Conservation (phyloP, 1,140 invertebrate species). For the Gonatopus flavifemur region DNA sequence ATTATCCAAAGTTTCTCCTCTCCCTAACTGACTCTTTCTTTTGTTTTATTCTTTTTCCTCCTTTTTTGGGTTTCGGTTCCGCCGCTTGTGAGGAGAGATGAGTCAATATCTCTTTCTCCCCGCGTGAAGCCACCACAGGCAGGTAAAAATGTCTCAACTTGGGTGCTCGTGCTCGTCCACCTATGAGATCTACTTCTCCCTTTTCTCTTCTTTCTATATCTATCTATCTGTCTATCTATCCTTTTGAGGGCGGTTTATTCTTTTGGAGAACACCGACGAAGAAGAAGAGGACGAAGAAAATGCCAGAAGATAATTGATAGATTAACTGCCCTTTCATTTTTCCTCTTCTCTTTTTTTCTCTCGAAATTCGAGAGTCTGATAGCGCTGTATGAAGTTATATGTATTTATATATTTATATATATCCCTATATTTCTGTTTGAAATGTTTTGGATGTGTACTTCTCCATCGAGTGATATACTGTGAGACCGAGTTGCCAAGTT, state of each 20-base stretch:
- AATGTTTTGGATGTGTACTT: too few relatives aligned
- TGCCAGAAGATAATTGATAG: too few relatives aligned
- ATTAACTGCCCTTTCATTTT: too few relatives aligned
- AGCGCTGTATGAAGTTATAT: too few relatives aligned
- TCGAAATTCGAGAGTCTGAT: too few relatives aligned
- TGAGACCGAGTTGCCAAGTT: too few relatives aligned
- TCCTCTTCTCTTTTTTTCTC: too few relatives aligned
- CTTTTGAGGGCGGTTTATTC: constrained; percentile 17
- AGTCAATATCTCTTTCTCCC: constrained; percentile 43
- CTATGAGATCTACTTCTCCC: constrained; percentile 4
- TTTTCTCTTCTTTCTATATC: neutral
- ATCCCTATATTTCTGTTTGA: too few relatives aligned
- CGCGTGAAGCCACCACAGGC: constrained; percentile 29
- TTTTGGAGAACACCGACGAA: neutral
- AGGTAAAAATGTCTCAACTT: constrained; percentile 51
- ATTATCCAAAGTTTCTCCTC: constrained; percentile 34
- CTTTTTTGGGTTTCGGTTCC: constrained; percentile 6
- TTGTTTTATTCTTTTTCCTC: neutral
- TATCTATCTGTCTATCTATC: constrained; percentile 26
- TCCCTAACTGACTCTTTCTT: neutral
- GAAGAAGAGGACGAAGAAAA: constrained; percentile 1
- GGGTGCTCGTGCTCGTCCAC: constrained; percentile 26
- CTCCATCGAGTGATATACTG: too few relatives aligned
- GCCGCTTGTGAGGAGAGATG: constrained; percentile 29
- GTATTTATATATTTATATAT: too few relatives aligned